Evolutionary conservation across 2,888 invertebrate genomes (phyloP).

Genomic region (Phaedon cochleariae): DNA sequence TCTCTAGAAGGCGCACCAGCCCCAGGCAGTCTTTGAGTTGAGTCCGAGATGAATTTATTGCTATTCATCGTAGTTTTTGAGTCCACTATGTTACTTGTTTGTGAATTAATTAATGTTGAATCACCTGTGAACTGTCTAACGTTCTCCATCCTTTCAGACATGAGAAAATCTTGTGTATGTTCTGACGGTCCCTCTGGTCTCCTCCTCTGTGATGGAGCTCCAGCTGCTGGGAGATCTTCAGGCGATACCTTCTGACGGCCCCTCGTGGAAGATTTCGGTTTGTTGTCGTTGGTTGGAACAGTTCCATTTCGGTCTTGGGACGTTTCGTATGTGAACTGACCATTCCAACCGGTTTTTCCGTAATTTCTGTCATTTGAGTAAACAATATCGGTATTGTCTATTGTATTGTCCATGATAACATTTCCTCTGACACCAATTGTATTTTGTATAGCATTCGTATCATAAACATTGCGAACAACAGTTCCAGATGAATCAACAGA

Average conservation of each 20-base stretch:
- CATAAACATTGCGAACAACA: slow-evolving; percentile 56
- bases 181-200: slow-evolving; percentile 7
- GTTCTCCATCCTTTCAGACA: slow-evolving; percentile 17
- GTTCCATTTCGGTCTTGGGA: slow-evolving; percentile 35
- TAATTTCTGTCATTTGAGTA: slow-evolving; percentile 59
- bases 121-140: slow-evolving; percentile 17
- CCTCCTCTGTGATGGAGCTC: slow-evolving; percentile 21
- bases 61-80: not conserved
- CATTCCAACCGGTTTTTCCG: slow-evolving; percentile 61
- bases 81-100: not conserved
- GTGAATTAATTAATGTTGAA: no score
- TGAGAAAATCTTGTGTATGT: slow-evolving; percentile 20
- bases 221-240: slow-evolving; percentile 34
- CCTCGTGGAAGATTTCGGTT: not conserved
- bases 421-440: slow-evolving; percentile 60
- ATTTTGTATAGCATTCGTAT: slow-evolving; percentile 57
- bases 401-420: slow-evolving; percentile 63
- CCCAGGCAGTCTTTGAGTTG: no score
- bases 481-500: slow-evolving; percentile 51
- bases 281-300: no score
- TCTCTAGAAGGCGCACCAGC: slow-evolving; percentile 21
- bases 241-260: slow-evolving; percentile 10
- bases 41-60: no score
- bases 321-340: slow-evolving; percentile 57
- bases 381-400: slow-evolving; percentile 60